Evolutionary conservation across 2,113 vertebrate genomes (phyloP).

Genomic region (Circaetus gallicus): DNA sequence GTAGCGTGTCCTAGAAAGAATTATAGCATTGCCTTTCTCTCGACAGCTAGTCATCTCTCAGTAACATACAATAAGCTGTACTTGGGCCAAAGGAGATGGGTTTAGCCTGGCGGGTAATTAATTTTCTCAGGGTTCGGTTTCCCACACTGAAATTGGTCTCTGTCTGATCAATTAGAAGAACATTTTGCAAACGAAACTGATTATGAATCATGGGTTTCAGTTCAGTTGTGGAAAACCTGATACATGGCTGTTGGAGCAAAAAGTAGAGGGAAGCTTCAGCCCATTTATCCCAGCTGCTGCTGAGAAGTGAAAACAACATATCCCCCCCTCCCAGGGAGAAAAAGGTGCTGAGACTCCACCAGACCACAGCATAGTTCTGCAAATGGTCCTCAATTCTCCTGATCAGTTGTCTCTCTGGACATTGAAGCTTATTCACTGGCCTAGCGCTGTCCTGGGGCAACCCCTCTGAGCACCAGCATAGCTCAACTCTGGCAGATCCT

Average conservation of each 20-base stretch:
- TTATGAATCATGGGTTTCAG: conserved; percentile 48
- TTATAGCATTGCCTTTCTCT: conserved; percentile 44
- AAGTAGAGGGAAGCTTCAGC: neutral
- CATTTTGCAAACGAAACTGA: conserved; percentile 59
- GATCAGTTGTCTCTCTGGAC: neutral
- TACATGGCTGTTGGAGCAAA: neutral
- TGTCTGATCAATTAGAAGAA: conserved; percentile 68
- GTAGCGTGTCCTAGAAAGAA: conserved; percentile 48
- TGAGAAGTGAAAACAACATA: neutral
- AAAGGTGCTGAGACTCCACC: neutral
- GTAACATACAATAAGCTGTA: conserved; percentile 65
- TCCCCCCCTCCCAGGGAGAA: neutral
- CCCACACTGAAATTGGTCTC: conserved; percentile 67
- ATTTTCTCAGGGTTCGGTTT: conserved; percentile 67
- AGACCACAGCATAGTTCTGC: neutral
- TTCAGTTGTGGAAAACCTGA: conserved; percentile 44
- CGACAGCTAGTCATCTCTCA: conserved; percentile 40
- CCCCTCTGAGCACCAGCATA: neutral
- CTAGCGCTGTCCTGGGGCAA: neutral
- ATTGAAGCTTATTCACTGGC: neutral
- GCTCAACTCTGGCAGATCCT: neutral
- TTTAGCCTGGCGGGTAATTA: conserved; percentile 70
- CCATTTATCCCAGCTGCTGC: neutral
- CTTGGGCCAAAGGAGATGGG: conserved; percentile 68
- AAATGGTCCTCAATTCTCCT: neutral